These are phyloP conservation scores for Enoplolaimus lenunculus DNA, from an alignment of 2,888 invertebrate species.

Conservation along the genomic window DNA sequence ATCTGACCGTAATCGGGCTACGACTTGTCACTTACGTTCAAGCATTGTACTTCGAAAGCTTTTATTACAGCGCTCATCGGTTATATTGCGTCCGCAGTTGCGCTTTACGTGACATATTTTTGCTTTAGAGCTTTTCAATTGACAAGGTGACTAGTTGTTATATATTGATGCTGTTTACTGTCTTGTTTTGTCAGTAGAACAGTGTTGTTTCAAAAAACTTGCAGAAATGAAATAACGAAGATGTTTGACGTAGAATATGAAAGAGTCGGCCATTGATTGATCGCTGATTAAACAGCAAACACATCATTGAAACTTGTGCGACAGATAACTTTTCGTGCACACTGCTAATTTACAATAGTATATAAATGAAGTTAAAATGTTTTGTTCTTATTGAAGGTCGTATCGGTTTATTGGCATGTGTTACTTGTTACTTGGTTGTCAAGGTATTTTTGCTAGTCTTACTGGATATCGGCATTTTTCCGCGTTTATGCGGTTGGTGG, in stretches of 20 bases:
- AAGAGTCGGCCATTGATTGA: too few relatives aligned
- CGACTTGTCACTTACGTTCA: conserved; percentile 52
- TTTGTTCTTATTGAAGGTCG: conserved; percentile 23
- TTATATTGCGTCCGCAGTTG: conserved; percentile 72
- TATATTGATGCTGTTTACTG: too few relatives aligned
- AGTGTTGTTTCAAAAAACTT: too few relatives aligned
- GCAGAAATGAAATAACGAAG: too few relatives aligned
- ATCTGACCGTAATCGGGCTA: conserved; percentile 59
- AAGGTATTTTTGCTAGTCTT: conserved; percentile 83
- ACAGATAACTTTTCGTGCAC: too few relatives aligned
- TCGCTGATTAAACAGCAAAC: too few relatives aligned
- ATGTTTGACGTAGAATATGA: too few relatives aligned
- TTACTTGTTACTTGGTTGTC: conserved; percentile 45
- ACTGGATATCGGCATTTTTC: conserved; percentile 89
- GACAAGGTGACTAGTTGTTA: too few relatives aligned
- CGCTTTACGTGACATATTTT: conserved; percentile 43
- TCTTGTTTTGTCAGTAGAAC: too few relatives aligned
- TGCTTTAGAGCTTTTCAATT: background rate
- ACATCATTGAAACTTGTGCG: too few relatives aligned
- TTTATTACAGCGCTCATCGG: conserved; percentile 80
- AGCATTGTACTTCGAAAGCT: conserved; percentile 75
- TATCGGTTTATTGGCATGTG: conserved; percentile 54
- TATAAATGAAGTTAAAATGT: too few relatives aligned
- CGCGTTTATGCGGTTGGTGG: conserved; percentile 97
- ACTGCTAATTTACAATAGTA: too few relatives aligned